Evolutionary conservation across 2,113 vertebrate genomes (phyloP), one percentile per base, ranked within the genome.

Genomic region (Ailuropoda melanoleuca): DNA sequence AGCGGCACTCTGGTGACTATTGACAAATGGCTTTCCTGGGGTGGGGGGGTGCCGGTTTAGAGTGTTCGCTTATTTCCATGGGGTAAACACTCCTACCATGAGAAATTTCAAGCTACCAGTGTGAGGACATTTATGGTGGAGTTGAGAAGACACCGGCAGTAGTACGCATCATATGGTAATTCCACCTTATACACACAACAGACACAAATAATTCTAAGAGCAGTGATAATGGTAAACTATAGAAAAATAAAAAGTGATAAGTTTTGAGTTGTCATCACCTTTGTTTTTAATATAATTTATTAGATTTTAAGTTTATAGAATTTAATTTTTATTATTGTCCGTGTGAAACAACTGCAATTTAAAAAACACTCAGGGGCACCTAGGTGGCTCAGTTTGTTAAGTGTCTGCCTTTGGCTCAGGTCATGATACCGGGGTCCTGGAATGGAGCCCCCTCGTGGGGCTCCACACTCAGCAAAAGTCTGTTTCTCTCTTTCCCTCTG

Each of bases 81-180:
- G 23, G 74, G 7, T 56, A 75, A 83, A 77, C 14, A 19, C 5
- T 43, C 34, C 53, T 81, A 21, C 43, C 23, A 29, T 34, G 39
- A 39, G 7, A 50, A 70, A 7, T 50, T 56, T 84, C 19, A 56
- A n/a, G 43, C 37, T 74, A 7, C 14, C 17, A 21, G 46, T 15
- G 37, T 37, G 15, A 75, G 46, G 55, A n/a, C 78, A 84, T 0
- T 78, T 55, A 50, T 13, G 1, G 10, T 46, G 18, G 39, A 87
- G 39, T 9, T 70, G 17, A 31, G 29, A 80, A 18, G 23, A n/a
- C 15, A 26, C 9, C 19, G 0, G 0, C 6, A 53, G 12, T 3
- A 21, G 5, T 34, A 37, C 6, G 12, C 1, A 1, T 46, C 26
- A 12, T 8, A 34, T 0, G 31, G 24, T 7, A 72, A 31, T 43